phyloP scores from a whole-genome alignment of 2,888 invertebrate species.

The Trissolcus japonicus region DNA sequence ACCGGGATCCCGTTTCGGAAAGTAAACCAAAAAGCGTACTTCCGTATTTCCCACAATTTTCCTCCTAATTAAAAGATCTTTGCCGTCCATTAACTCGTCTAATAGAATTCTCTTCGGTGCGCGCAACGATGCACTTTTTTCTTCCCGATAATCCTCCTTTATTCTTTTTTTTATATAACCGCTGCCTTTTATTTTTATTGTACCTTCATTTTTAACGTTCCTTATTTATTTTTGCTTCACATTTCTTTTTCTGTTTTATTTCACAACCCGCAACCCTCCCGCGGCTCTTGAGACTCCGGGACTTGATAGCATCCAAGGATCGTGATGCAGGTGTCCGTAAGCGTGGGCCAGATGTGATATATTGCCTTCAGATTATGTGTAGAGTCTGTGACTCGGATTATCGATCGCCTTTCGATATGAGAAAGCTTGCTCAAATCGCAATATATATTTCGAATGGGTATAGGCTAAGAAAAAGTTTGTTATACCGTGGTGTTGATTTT shows the following conservation, averaged over 20 bases:
- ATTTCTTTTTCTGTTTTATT: neutral
- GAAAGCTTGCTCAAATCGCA: constrained; percentile 14
- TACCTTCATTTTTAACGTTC: no score
- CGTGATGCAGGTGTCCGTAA: constrained; percentile 66
- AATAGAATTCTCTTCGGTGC: constrained; percentile 38
- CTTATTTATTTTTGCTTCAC: neutral
- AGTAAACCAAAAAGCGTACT: constrained; percentile 22
- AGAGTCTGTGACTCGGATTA: constrained; percentile 63
- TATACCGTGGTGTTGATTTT: neutral
- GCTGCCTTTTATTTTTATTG: constrained; percentile 4
- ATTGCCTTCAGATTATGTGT: constrained; percentile 68
- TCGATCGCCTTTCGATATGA: constrained; percentile 61
- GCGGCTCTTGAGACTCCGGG: constrained; percentile 27
- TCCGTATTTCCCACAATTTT: constrained; percentile 45
- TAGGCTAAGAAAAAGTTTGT: neutral
- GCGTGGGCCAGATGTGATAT: constrained; percentile 67
- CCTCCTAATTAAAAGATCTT: constrained; percentile 47
- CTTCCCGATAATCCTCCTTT: constrained; percentile 1
- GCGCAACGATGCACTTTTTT: constrained; percentile 40
- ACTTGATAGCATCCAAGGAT: constrained; percentile 41
- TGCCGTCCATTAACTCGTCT: constrained; percentile 39
- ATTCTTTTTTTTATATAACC: neutral
- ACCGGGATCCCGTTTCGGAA: constrained; percentile 22
- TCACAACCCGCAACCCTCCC: constrained; percentile 17
- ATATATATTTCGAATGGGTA: constrained; percentile 6